Conservation (phyloP, 2,113 vertebrate genomes). For the Lagopus leucura region DNA sequence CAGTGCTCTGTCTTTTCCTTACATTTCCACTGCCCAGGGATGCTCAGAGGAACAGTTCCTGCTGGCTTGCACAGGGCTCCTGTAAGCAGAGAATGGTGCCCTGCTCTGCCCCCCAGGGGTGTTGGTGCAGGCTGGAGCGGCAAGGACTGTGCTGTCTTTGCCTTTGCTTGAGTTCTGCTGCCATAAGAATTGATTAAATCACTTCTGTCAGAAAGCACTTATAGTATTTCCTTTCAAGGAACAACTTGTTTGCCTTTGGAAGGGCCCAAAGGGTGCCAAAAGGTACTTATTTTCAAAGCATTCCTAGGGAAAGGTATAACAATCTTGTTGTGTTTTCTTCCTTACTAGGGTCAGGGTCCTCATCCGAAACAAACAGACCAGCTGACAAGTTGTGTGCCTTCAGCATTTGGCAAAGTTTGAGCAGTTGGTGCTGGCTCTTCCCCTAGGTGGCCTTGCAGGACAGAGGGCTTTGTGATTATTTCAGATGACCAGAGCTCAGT, state of each 20-base stretch:
- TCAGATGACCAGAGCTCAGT: not conserved
- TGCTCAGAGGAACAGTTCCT: not conserved
- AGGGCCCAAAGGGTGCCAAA: conserved; percentile 55
- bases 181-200: not conserved
- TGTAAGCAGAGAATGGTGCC: rapidly evolving
- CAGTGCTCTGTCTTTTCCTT: not conserved
- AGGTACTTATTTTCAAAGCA: conserved; percentile 62
- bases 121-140: not conserved
- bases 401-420: conserved; percentile 33
- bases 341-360: not conserved
- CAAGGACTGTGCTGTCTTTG: not conserved
- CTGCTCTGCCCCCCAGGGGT: not conserved
- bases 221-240: not conserved
- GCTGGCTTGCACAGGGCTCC: rapidly evolving
- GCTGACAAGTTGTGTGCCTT: not conserved
- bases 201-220: not conserved
- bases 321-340: conserved; percentile 32
- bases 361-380: not conserved
- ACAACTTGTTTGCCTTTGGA: conserved; percentile 26
- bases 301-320: conserved; percentile 15
- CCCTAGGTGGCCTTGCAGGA: not conserved
- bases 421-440: conserved; percentile 9
- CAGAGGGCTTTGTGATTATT: not conserved
- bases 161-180: not conserved
- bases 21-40: not conserved